Conservation (phyloP, 2,888 invertebrate genomes). For the Amblyteles armatorius region DNA sequence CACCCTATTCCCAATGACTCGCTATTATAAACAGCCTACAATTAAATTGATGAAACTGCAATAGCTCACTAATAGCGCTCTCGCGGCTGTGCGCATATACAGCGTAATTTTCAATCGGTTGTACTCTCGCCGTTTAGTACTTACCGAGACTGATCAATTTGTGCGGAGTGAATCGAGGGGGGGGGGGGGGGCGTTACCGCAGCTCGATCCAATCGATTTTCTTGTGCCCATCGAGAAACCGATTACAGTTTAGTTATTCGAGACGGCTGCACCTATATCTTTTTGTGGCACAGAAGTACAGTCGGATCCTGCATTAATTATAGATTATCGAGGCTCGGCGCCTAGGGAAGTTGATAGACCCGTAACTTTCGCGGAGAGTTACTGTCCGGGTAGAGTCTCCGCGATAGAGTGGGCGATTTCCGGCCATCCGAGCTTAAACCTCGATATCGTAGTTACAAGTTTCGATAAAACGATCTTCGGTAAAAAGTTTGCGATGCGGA, state of each 20-base stretch:
- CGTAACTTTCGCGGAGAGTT: not conserved
- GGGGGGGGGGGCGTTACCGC: not conserved
- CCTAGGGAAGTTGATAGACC: not conserved
- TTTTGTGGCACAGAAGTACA: not conserved
- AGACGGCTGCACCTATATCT: slow-evolving; percentile 48
- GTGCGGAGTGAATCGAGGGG: slow-evolving; percentile 42
- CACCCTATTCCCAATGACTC: slow-evolving; percentile 60
- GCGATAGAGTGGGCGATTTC: not conserved
- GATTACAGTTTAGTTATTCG: slow-evolving; percentile 45
- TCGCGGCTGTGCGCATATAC: slow-evolving; percentile 30
- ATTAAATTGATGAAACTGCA: slow-evolving; percentile 67
- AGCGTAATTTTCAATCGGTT: slow-evolving; percentile 67
- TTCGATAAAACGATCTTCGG: not conserved
- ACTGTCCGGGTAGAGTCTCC: not conserved
- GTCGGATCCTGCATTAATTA: slow-evolving; percentile 3
- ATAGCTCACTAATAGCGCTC: slow-evolving; percentile 59
- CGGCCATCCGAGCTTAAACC: not conserved
- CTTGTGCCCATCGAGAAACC: slow-evolving; percentile 55
- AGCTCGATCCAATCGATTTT: slow-evolving; percentile 61
- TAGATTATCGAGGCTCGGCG: not conserved
- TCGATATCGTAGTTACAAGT: not conserved
- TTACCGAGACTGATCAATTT: slow-evolving; percentile 67
- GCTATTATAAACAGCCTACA: slow-evolving; percentile 54
- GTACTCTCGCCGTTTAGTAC: slow-evolving; percentile 63
- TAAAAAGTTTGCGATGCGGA: not conserved